Base-by-base conservation (phyloP, 2,888 invertebrate species). In the Invenusta paracnida region DNA sequence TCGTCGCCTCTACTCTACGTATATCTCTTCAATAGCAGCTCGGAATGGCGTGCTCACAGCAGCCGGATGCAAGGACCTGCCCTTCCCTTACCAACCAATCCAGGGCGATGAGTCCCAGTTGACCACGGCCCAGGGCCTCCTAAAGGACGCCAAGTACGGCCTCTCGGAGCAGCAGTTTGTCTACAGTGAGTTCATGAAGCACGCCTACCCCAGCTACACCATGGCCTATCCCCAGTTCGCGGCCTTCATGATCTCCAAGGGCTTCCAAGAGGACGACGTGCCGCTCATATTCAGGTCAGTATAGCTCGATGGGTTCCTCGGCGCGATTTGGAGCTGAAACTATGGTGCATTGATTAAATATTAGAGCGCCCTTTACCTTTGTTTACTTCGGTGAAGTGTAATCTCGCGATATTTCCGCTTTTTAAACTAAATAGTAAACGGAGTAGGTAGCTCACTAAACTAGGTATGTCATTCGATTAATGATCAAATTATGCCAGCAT, bases 191-290 rank as follows among this genome's bases (percentile, higher is more conserved):
- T 82, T 82, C 82, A 30, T 82, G 31, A 2, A 5, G 11, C 31
- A 29, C 27, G 29, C 82, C 31, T 82, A 82, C 29, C 82, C 82
- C 30, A 29, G 29, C 31, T 82, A 29, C 25, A 17, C 30, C 13
- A 82, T 82, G 82, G 5, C 82, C 2, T 82, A 29, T 30, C 82
- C 82, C 5, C 82, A 82, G 31, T 82, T 82, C 31, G 82, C 82
- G 5, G 82, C 82, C 31, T 29, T 30, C 27, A 82, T 82, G 82
- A 27, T 82, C 31, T 82, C 82, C 31, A 29, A 82, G n/a, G 82
- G 82, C 29, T 30, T 82, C 29, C 31, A 29, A n/a, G 82, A 29
- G 29, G 29, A 2, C 82, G 31, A 82, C 29, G 29, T 82, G 2
- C 82, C 29, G 5, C 30, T 30, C 27, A 29, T 30, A 29, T 82